Evolutionary conservation across 1,140 invertebrate species (phyloP), one percentile per base, ranked within the genome.

Genomic region (Bombus sibiricus): DNA sequence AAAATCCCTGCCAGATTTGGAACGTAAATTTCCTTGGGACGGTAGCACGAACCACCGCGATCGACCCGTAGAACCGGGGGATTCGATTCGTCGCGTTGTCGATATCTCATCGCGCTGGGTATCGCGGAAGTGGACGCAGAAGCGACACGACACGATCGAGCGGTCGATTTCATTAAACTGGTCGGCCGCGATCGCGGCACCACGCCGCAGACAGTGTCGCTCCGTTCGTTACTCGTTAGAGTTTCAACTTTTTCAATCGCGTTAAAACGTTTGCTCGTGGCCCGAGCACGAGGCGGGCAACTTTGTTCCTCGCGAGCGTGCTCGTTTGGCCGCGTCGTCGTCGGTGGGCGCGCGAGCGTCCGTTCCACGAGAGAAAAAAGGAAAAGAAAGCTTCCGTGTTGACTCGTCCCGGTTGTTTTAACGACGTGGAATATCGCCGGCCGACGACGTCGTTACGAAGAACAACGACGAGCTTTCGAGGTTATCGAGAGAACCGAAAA

Each of bases 221-320:
- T 18, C 1, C 57, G 72, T 76, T 53, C 81, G 43, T 57, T 43
- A n/a, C 75, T 83, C 82, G 82, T 83, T 83, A 83, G 66, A 78
- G 47, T 78, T 73, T 79, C 83, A 89, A 89, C 87, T 89, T 88
- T 89, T 89, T 89, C 88, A 88, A 89, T 89, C 78, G 75, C 87
- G 88, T 53, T 86, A 86, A 88, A 89, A 89, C 86, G 88, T 89
- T 89, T 89, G 85, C 32, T 34, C 32, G 32, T 34, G 47, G 53
- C 22, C 10, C 43, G 43, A 15, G 18, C 47, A 34, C 72, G 22
- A 22, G 28, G n/a, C 13, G 12, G 25, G 22, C 57, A 74, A 79
- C 57, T 79, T 72, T 47, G 25, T 37, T 41, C 76, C n/a, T 57
- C 71, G 59, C 37, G 62, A 79, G 71, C 43, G 87, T 62, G 66